Evolutionary conservation across 2,113 vertebrate genomes (phyloP).

Genomic region (Ptilonorhynchus violaceus): DNA sequence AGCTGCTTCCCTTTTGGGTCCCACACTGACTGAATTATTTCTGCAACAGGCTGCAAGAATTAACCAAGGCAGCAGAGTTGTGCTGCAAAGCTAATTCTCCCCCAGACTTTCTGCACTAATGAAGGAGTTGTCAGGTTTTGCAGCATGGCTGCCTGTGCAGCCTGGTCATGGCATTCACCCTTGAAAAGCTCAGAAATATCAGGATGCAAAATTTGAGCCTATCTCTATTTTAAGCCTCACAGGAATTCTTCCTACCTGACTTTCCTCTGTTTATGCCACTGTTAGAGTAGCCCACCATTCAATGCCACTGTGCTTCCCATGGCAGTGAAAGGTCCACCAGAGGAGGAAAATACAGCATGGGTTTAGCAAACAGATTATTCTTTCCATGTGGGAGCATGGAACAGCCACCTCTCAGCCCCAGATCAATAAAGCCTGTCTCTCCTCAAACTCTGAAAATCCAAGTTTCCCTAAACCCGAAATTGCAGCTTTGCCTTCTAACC

Average conservation of each 20-base stretch:
- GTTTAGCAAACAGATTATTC: not conserved
- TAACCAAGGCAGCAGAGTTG: not conserved
- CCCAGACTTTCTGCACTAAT: not conserved
- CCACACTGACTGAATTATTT: not conserved
- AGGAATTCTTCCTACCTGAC: not conserved
- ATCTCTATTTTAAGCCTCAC: not conserved
- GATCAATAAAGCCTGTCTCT: not conserved
- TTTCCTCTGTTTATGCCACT: not conserved
- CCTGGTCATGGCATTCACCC: not conserved
- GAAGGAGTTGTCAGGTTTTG: not conserved
- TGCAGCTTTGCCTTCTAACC: not conserved
- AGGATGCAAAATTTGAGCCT: not conserved
- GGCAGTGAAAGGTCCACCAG: not conserved
- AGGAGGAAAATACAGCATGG: not conserved
- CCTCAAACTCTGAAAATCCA: not conserved
- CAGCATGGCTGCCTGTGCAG: not conserved
- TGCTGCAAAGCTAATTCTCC: not conserved
- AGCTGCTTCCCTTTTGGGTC: not conserved
- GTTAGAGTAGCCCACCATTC: accelerated
- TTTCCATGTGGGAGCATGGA: not conserved
- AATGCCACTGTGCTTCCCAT: accelerated
- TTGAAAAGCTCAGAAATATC: not conserved
- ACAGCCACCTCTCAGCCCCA: not conserved
- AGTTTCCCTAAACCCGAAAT: not conserved
- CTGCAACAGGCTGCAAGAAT: not conserved